These are phyloP conservation scores for Saturnia pavonia DNA, from an alignment of 2,888 invertebrate species.

Conservation along the genomic window DNA sequence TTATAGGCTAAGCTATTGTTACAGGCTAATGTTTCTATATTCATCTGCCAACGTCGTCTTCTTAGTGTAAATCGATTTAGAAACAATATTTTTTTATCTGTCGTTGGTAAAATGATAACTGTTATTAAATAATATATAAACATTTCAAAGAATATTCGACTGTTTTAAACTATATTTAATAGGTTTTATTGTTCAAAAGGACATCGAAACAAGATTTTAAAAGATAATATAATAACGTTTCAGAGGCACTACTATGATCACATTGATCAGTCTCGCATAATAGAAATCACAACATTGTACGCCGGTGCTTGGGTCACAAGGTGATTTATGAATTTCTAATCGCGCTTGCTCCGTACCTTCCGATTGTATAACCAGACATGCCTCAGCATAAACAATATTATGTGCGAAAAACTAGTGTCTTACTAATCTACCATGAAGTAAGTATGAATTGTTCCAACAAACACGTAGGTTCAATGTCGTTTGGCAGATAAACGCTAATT, in stretches of 20 bases:
- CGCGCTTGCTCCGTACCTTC: constrained; percentile 41
- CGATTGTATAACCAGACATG: constrained; percentile 46
- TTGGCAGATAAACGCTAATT: constrained; percentile 21
- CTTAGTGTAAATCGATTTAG: background rate
- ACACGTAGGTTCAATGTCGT: constrained; percentile 25
- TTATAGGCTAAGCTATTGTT: background rate
- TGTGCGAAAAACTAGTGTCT: constrained; percentile 24
- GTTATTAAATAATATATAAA: no score
- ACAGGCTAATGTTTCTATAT: background rate
- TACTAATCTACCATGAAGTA: constrained; percentile 36
- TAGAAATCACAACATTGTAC: constrained; percentile 39
- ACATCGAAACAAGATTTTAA: background rate
- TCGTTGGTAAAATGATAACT: background rate
- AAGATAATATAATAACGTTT: background rate
- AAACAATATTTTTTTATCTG: background rate
- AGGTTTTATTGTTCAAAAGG: background rate
- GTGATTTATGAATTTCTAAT: constrained; percentile 59
- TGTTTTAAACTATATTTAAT: background rate
- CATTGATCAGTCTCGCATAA: constrained; percentile 35
- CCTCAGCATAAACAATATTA: constrained; percentile 22
- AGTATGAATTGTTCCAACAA: constrained; percentile 32
- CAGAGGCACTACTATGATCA: background rate
- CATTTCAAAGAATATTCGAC: no score
- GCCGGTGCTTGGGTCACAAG: constrained; percentile 54
- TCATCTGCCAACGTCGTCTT: background rate